These are phyloP conservation scores for Colaptes auratus DNA, from an alignment of 2,113 vertebrate genomes.

Conservation along the genomic window DNA sequence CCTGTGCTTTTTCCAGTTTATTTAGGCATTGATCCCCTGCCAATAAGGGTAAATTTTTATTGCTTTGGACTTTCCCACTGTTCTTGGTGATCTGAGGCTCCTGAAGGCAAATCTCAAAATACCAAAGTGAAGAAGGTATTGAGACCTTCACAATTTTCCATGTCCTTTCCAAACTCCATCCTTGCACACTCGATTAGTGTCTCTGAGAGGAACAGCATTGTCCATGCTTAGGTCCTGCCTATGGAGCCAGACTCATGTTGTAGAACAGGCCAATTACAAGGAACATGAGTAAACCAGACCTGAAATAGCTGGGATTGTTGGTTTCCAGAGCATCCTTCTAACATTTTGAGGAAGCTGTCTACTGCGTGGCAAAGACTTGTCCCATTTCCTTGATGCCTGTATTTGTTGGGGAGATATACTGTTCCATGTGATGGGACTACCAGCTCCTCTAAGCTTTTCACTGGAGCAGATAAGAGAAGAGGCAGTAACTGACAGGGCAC, in stretches of 20 bases:
- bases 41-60: background rate
- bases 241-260: background rate
- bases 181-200: background rate
- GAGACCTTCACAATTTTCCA: background rate
- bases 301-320: background rate
- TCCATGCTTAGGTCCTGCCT: background rate
- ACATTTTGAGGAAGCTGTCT: background rate
- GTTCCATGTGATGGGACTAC: background rate
- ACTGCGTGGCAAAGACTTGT: background rate
- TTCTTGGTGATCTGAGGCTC: background rate
- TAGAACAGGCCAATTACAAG: background rate
- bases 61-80: background rate
- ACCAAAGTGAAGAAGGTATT: background rate
- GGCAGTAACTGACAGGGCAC: background rate
- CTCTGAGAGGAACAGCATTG: background rate
- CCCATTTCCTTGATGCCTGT: background rate
- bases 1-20: background rate
- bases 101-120: background rate
- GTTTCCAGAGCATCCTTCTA: background rate
- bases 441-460: background rate
- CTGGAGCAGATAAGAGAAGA: rapidly evolving
- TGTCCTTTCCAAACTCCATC: background rate
- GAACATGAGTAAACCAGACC: background rate
- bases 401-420: background rate
- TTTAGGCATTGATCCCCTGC: background rate